Percentiles rank a stretch among this genome's conserved stretches.
Conservation (phyloP, 2,888 invertebrate species). For the Pachliopta kotzebuea region DNA sequence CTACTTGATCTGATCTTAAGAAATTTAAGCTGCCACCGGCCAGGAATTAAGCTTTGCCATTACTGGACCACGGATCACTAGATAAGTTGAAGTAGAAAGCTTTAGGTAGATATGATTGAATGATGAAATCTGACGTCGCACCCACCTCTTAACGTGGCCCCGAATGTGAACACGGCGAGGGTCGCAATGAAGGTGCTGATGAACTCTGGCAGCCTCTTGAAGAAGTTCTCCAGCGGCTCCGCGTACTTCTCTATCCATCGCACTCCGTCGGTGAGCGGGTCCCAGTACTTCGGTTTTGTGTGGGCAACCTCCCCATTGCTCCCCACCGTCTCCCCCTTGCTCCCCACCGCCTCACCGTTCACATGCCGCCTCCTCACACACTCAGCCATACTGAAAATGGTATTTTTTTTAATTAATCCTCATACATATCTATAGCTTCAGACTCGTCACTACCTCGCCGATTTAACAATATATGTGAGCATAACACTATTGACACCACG, state of each 20-base stretch:
- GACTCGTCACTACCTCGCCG: no score
- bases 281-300: slow-evolving; percentile 50
- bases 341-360: slow-evolving; percentile 16
- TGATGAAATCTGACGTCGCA: no score
- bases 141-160: slow-evolving; percentile 82
- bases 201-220: slow-evolving; percentile 77
- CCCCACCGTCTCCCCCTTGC: neutral
- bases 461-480: no score
- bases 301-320: no score
- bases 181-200: slow-evolving; percentile 79
- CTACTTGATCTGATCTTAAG: no score
- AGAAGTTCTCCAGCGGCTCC: slow-evolving; percentile 75
- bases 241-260: slow-evolving; percentile 82
- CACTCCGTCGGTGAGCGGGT: slow-evolving; percentile 79
- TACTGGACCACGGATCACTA: no score
- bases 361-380: slow-evolving; percentile 37
- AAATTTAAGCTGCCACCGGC: no score
- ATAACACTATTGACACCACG: neutral
- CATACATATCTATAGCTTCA: no score
- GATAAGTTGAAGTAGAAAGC: no score
- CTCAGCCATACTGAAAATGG: slow-evolving; percentile 42
- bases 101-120: no score
- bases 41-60: no score
- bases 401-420: neutral
- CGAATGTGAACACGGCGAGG: slow-evolving; percentile 81